Base-by-base conservation (phyloP, 2,888 invertebrate genomes). In the Pheosia gnoma region DNA sequence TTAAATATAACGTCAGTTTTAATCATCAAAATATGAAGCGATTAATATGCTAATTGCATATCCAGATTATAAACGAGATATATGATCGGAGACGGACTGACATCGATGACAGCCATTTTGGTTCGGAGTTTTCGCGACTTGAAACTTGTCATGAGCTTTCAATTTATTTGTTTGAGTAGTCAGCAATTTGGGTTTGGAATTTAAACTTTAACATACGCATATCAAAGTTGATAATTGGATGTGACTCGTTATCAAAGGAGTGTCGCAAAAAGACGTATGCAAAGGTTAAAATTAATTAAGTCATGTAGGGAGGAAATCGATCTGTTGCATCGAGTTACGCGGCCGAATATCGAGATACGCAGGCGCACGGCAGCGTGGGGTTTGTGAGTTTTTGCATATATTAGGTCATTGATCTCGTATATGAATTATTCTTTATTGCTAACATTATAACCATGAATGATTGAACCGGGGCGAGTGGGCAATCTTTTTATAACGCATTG, bases 41-140 rank as follows among this genome's bases (percentile, higher is more conserved):
- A 90, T 91, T 91, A 89, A 89, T 87, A 90, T 89, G 87, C 84
- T 88, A 90, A 91, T 90, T 85, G 80, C 78, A 77, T 75, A 84
- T 86, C 83, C 80, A 85, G 87, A 90, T 89, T 79, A 68, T 75
- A 80, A 78, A 75, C 73, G 74, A 86, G 86, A 88, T 89, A 87
- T 86, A 77, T 82, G 82, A 84, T 85, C 79, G 78, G 72, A 76
- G 77, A 74, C 69, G 75, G 67, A 78, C 74, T 74, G 77, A 75
- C 76, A 71, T 39, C 65, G 65, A 64, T 72, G 75, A 75, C 75
- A 74, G 75, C 68, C 63, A 66, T 70, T 76, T 74, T 60, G 72
- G 67, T 62, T 66, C 61, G 65, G 58, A 64, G 53, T 60, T 63
- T 85, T 81, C 77, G 69, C 71, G 71, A 72, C 68, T 74, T 61